Base-by-base conservation (phyloP, 1,140 invertebrate species). In the Parasteatoda tepidariorum region DNA sequence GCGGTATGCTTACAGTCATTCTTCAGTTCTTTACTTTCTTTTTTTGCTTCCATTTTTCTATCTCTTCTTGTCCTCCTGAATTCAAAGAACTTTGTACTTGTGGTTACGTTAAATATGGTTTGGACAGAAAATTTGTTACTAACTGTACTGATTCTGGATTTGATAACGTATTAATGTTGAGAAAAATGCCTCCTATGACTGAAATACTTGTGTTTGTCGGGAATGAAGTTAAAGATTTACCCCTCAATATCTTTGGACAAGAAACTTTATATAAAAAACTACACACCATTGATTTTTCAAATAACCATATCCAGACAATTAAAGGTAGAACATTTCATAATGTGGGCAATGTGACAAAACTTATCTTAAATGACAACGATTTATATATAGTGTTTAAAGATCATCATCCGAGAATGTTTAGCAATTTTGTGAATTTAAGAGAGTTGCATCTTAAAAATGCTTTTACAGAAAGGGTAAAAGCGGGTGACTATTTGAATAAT, bases 291-390 rank as follows among this genome's bases (percentile, higher is more conserved):
- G 94, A 95, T 85, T 93, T 95, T 92, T 93, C 92, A 28, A 93
- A 92, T 83, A 95, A 95, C 87, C 89, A 91, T 15, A 95, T 95
- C n/a, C 87, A 90, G 62, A 92, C 93, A 81, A 95, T 95, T 73
- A 91, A 91, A 85, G 94, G 94, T 1, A 94, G 94, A 88, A 90
- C 93, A 3, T 95, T 94, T 88, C 94, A 95, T 86, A 93, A 93
- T 86, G 94, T 95, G 1, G 90, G 90, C 55, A 91, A 91, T 67
- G 94, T 95, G 0, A 90, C 93, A 87, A 90, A 92, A n/a, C 88
- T 95, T 1, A 92, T 94, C 84, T 89, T 95, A 5, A 93, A 94
- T 86, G 92, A 94, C 86, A 95, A 95, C 86, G 89, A 94, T 82
- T 87, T 95, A 2, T 91, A 92, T 1, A 92, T 94, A 62, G 91